phyloP scores from a whole-genome alignment of 2,797 vertebrate species.

The Tragelaphus eurycerus region DNA sequence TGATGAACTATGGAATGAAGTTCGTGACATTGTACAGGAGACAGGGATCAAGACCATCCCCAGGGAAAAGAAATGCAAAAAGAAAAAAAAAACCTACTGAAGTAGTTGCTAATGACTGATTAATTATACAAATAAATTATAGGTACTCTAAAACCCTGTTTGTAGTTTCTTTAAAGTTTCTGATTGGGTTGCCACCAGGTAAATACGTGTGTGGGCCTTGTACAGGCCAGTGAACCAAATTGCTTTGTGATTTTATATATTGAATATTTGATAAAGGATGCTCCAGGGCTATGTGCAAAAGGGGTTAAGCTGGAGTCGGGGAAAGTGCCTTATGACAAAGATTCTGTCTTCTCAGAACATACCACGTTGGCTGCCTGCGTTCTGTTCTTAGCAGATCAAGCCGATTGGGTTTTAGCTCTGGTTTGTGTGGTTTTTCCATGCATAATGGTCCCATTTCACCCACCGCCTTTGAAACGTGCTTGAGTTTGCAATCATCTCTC shows the following conservation, averaged over 20 bases:
- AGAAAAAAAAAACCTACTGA: background rate
- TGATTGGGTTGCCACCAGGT: background rate
- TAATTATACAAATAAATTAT: slow-evolving; percentile 60
- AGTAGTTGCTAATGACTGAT: slow-evolving; percentile 62
- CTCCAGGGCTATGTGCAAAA: background rate
- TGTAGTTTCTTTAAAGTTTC: slow-evolving; percentile 35
- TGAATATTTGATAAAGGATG: background rate
- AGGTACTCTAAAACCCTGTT: background rate
- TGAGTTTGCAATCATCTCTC: background rate
- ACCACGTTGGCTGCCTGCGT: accelerated
- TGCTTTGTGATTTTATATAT: slow-evolving; percentile 18
- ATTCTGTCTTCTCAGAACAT: background rate
- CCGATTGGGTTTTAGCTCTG: background rate
- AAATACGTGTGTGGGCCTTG: background rate
- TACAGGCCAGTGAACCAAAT: background rate
- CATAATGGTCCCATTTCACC: background rate
- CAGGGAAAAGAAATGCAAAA: too few species aligned
- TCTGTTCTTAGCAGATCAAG: background rate
- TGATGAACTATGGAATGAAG: too few species aligned
- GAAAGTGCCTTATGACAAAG: background rate
- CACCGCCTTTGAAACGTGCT: background rate
- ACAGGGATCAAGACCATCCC: too few species aligned
- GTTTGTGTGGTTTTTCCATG: background rate
- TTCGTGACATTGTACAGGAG: too few species aligned
- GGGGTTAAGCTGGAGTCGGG: background rate